A percentile compares a stretch with the other conserved stretches of the same genome.
Evolutionary conservation across 2,888 invertebrate genomes (phyloP).

Genomic region (Drosophila hawaiiensis): DNA sequence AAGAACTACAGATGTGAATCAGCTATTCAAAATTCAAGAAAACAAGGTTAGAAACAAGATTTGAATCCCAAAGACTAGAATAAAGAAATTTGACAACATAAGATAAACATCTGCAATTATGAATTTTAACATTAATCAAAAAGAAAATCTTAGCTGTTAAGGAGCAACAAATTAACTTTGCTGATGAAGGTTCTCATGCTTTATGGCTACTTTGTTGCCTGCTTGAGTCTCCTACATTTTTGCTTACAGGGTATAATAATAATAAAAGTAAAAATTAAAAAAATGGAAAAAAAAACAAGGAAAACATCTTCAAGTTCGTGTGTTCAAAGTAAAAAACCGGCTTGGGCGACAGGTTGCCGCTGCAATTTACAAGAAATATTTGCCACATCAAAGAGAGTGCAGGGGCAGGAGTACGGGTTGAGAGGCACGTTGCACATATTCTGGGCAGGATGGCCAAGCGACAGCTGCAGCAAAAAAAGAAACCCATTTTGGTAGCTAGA

Average conservation of each 20-base stretch:
- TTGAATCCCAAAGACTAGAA: neutral
- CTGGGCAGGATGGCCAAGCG: constrained; percentile 44
- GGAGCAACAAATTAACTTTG: neutral
- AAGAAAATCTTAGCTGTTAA: neutral
- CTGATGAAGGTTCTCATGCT: neutral
- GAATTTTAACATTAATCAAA: neutral
- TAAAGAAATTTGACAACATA: neutral
- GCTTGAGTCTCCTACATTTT: neutral
- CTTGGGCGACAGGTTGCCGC: constrained; percentile 58
- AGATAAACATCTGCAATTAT: neutral
- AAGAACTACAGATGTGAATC: neutral
- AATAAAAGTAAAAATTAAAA: neutral
- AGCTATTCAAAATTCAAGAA: neutral
- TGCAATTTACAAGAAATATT: constrained; percentile 57
- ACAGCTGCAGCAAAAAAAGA: constrained; percentile 54
- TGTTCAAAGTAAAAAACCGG: constrained; percentile 40
- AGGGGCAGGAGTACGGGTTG: constrained; percentile 1
- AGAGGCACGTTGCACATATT: constrained; percentile 20
- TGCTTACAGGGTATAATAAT: constrained; percentile 11
- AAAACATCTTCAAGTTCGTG: constrained; percentile 32
- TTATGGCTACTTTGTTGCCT: neutral
- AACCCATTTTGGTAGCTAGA: constrained; percentile 54
- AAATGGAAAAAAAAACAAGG: constrained; percentile 4
- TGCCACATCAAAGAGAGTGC: constrained; percentile 41
- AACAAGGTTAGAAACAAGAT: neutral